A percentile compares a stretch with the other conserved stretches of the same genome.
These are phyloP conservation scores for Hedychridium roseum DNA, from an alignment of 2,888 invertebrate species.

Conservation along the genomic window DNA sequence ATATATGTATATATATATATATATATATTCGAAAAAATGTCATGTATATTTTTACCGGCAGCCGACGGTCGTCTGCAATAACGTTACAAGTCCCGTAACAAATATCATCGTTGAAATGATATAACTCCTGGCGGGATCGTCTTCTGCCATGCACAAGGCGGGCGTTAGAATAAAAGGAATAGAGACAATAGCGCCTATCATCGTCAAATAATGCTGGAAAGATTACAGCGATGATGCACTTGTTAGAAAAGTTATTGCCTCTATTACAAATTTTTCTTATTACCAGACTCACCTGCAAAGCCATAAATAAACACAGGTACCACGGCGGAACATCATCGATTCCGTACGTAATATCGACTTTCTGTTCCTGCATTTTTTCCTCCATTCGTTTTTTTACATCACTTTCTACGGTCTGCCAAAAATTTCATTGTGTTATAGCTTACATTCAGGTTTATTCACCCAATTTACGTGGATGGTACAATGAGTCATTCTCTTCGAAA, in stretches of 20 bases:
- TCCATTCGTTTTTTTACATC: too few relatives aligned
- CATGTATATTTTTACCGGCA: conserved; percentile 66
- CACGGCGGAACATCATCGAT: conserved; percentile 85
- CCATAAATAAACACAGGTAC: conserved; percentile 84
- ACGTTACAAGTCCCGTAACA: conserved; percentile 81
- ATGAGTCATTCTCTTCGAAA: too few relatives aligned
- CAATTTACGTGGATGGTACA: too few relatives aligned
- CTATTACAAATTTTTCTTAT: too few relatives aligned
- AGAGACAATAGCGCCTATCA: conserved; percentile 85
- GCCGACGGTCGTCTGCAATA: conserved; percentile 77
- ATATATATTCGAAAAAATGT: too few relatives aligned
- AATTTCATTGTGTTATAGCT: too few relatives aligned
- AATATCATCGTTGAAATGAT: conserved; percentile 86
- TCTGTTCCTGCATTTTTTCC: conserved; percentile 56
- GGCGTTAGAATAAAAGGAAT: conserved; percentile 85
- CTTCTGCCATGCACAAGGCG: conserved; percentile 79
- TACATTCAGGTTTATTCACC: too few relatives aligned
- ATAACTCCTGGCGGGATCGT: conserved; percentile 77
- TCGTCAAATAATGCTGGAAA: conserved; percentile 79
- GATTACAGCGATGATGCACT: not conserved
- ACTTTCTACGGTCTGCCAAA: too few relatives aligned
- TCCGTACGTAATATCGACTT: conserved; percentile 70
- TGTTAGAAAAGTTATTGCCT: too few relatives aligned
- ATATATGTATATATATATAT: too few relatives aligned
- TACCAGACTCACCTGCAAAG: conserved; percentile 79